A percentile compares a stretch with the other conserved stretches of the same genome.
These are phyloP conservation scores for Portevinia maculata DNA, from an alignment of 2,888 invertebrate species.

Conservation along the genomic window DNA sequence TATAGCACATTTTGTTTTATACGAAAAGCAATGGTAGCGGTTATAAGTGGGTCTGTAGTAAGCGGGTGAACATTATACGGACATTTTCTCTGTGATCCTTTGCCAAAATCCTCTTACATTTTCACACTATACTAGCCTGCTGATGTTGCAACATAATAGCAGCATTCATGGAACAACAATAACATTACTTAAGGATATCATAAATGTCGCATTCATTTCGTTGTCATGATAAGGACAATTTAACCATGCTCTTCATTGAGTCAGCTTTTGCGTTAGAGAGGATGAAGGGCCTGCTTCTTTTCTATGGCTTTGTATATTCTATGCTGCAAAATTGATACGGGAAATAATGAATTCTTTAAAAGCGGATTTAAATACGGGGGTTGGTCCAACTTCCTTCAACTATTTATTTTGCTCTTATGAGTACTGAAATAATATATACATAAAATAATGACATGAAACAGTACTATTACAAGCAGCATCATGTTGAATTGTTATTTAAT, in stretches of 20 bases:
- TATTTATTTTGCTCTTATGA: background rate
- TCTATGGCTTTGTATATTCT: conserved; percentile 41
- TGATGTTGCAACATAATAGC: conserved; percentile 11
- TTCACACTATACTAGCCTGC: conserved; percentile 22
- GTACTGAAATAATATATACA: background rate
- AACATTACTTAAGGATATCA: conserved; percentile 56
- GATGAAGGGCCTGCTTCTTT: conserved; percentile 10
- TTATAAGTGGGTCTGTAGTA: background rate
- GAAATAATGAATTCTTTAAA: conserved; percentile 23
- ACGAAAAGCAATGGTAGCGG: conserved; percentile 18
- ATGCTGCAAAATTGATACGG: conserved; percentile 13
- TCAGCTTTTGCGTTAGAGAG: conserved; percentile 27
- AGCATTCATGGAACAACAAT: conserved; percentile 45
- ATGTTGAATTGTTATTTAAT: background rate
- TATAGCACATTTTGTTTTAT: conserved; percentile 52
- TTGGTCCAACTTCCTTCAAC: background rate
- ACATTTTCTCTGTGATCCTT: conserved; percentile 28
- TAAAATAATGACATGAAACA: conserved; percentile 5
- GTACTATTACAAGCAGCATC: background rate
- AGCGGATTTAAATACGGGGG: background rate
- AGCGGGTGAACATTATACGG: conserved; percentile 42
- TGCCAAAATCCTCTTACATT: conserved; percentile 66
- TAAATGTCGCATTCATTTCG: conserved; percentile 68
- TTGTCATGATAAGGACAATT: conserved; percentile 54
- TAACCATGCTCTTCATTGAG: conserved; percentile 45